Percentiles rank a stretch among this genome's conserved stretches.
Conservation (phyloP, 2,113 vertebrate species). For the Ctenomys sociabilis region DNA sequence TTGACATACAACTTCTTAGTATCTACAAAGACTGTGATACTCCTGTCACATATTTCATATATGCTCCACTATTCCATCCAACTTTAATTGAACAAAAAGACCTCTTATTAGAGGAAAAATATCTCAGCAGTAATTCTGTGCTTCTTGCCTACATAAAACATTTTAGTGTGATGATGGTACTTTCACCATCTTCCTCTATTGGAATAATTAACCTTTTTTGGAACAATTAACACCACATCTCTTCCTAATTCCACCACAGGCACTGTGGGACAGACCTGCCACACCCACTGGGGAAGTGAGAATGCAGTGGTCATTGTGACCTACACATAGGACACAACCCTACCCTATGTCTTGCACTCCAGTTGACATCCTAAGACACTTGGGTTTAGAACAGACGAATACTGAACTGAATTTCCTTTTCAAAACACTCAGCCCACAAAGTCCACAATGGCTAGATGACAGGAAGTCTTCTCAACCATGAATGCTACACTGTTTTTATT, state of each 20-base stretch:
- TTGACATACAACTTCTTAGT: not conserved
- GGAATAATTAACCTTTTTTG: not conserved
- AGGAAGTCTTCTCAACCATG: not conserved
- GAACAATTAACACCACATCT: not conserved
- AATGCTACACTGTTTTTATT: not conserved
- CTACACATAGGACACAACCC: constrained; percentile 78
- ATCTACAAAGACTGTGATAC: not conserved
- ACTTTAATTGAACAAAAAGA: not conserved
- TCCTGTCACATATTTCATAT: not conserved
- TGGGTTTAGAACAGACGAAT: constrained; percentile 99
- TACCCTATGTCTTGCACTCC: constrained; percentile 98
- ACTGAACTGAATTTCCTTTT: constrained; percentile 97
- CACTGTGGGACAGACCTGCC: not conserved
- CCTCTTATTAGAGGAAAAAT: not conserved
- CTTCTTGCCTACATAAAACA: not conserved
- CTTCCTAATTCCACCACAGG: not conserved
- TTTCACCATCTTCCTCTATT: not conserved
- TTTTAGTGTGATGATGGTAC: not conserved
- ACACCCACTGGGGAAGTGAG: not conserved
- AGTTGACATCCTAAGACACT: constrained; percentile 98
- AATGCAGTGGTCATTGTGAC: not conserved
- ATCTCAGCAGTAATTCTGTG: not conserved
- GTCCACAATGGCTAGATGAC: constrained; percentile 88
- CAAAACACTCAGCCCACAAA: constrained; percentile 96
- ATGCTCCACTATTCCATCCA: not conserved